phyloP scores from a whole-genome alignment of 1,140 invertebrate species.

The Lordiphosa clarofinis region DNA sequence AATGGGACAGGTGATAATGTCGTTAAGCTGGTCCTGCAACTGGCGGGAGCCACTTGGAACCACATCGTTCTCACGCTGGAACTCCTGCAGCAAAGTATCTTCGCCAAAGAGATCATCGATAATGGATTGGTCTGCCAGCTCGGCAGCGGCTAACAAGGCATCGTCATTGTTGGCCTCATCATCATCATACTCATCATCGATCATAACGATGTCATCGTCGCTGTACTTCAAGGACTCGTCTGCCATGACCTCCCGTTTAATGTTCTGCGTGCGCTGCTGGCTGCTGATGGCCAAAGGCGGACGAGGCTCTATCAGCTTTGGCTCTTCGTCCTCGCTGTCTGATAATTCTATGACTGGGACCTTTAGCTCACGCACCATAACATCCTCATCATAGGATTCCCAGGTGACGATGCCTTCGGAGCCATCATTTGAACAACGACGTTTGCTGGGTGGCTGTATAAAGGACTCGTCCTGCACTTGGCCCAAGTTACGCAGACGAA shows the following conservation, averaged over 20 bases:
- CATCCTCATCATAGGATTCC: slow-evolving; percentile 50
- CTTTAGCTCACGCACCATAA: slow-evolving; percentile 19
- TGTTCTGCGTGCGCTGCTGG: slow-evolving; percentile 43
- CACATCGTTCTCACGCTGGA: slow-evolving; percentile 58
- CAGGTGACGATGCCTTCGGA: neutral
- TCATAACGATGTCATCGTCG: slow-evolving; percentile 67
- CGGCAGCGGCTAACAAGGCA: slow-evolving; percentile 17
- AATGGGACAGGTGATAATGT: slow-evolving; percentile 79
- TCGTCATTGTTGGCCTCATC: neutral
- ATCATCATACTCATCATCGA: slow-evolving; percentile 76
- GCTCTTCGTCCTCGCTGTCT: slow-evolving; percentile 38
- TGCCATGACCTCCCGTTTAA: slow-evolving; percentile 68
- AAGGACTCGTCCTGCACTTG: neutral
- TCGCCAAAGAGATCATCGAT: slow-evolving; percentile 62
- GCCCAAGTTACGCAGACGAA: slow-evolving; percentile 50
- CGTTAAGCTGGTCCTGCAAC: slow-evolving; percentile 31
- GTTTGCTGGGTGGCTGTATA: slow-evolving; percentile 13
- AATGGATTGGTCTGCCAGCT: slow-evolving; percentile 53
- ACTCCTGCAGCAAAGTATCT: slow-evolving; percentile 54
- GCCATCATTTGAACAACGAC: slow-evolving; percentile 6
- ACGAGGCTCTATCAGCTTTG: neutral
- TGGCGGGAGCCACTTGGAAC: slow-evolving; percentile 33
- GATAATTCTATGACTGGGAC: slow-evolving; percentile 26
- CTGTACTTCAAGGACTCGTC: slow-evolving; percentile 42
- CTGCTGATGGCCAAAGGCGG: slow-evolving; percentile 11